Base-by-base conservation (phyloP, 2,888 invertebrate genomes). In the Ernsta delagoae region DNA sequence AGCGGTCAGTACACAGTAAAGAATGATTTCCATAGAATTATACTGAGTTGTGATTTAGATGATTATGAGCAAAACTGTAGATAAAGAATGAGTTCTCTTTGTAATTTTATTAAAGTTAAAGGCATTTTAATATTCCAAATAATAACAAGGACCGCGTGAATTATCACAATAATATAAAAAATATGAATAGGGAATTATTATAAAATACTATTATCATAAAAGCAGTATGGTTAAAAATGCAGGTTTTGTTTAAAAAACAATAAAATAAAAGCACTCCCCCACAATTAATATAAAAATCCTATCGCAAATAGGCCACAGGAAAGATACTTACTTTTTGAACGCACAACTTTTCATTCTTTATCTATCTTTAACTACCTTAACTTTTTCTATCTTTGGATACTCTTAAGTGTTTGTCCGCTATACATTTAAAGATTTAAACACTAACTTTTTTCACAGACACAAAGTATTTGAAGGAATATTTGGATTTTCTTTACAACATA, bases 361-460 rank as follows among this genome's bases (percentile, higher is more conserved):
- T 31, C 54, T 70, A 79, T 78, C 73, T 78, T 77, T 75, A 72
- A 70, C 62, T 70, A 71, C 50, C 67, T 70, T 70, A 73, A 61
- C 70, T 54, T 68, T 67, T 62, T 56, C 43, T 68, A 68, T 68
- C 62, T 68, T 68, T 68, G 67, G 67, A 70, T 65, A 72, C 66
- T 57, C 31, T 24, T 73, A 56, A 67, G 71, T 70, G 62, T 62
- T 65, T 65, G 62, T 75, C 71, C 60, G 76, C 71, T 75, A 73
- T 70, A 76, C 73, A 70, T 76, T 75, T 75, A 75, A 79, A 77
- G 79, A 80, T 54, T 77, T 83, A 78, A 84, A 85, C 78, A 81
- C 79, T 83, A 83, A 67, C 24, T 67, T 79, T 83, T 81, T 85
- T 85, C 78, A 83, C 76, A 84, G 76, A 77, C 74, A 53, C 34